Base-by-base conservation (phyloP, 2,797 vertebrate species). In the Alauda arvensis region DNA sequence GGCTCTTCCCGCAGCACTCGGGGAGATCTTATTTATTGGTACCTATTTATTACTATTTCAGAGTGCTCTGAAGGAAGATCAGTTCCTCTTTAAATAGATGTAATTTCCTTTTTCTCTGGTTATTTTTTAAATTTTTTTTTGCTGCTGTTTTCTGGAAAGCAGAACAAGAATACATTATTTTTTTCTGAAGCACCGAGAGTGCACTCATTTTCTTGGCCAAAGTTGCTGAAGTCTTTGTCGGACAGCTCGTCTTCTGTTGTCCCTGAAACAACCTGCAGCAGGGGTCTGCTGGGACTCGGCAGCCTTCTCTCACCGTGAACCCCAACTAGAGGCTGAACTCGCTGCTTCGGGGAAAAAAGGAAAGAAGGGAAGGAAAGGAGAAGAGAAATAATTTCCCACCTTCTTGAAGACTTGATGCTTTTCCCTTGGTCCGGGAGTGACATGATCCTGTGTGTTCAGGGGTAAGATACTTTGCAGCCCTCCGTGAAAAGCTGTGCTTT, bases 401-500 rank as follows among this genome's bases (percentile, higher is more conserved):
- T 76, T 83, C 60, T 45, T 48, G 91, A 87, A 88, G 93, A 94
- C 87, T 93, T 87, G 31, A 96, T 96, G 96, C 95, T 94, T 77
- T 96, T 96, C 85, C 88, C 93, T 90, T 96, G 92, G 90, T 94
- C 94, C 87, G 93, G 95, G 94, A 95, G 92, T 95, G 98, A 98
- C 95, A 99, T 99, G 99, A 98, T 99, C 97, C 98, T 99, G 93
- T 99, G 98, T 96, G 97, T 99, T 82, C 98, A 98, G 90, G 97
- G 98, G 99, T 99, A 97, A 99, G 98, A 95, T 34, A 71, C 60
- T 33, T 52, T 28, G 16, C 48, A 26, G 72, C 34, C 60, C 83
- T 76, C 48, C 51, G 56, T 53, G 46, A 53, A 77, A 83, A 65
- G 31, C 33, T 39, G 17, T 61, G n/a, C 7, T 33, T 67, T 59